Evolutionary conservation across 2,888 invertebrate species (phyloP), one percentile per base, ranked within the genome.

Genomic region (Diplazon laetatorius): DNA sequence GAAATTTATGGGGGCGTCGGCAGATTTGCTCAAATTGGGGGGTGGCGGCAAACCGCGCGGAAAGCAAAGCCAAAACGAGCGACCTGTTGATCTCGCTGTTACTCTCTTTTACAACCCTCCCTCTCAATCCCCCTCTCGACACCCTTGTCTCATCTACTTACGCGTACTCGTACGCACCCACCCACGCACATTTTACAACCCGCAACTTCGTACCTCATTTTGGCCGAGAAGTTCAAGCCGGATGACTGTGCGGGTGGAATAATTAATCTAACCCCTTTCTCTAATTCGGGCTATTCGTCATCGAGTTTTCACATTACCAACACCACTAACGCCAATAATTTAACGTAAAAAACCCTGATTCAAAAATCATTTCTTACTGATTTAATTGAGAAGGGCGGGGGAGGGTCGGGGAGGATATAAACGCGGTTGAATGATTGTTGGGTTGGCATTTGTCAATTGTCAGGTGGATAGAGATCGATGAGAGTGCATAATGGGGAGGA

Each of bases 21-120:
- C 50, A 71, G 74, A 80, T 76, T 79, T 74, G 75, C 66, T 75
- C 50, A 70, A 71, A 78, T 78, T 75, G 78, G 71, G 78, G 71
- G 78, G 62, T 75, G 71, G 68, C 71, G 78, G 37, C 50, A 55
- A 75, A 71, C 55, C 62, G 52, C 52, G 74, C 68, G 76, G 65
- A 70, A n/a, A 83, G 80, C 78, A 76, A 76, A 82, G 81, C 83
- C 72, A 79, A 82, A 83, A 82, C 83, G 80, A 82, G 83, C 86
- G 82, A 85, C 85, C 85, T 85, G 85, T 85, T 85, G 85, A n/a
- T n/a, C 85, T 80, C 69, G 37, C 50, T 69, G 46, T 57, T 60
- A 69, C 39, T 42, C 39, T 66, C 35, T 39, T 59, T 18, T 63
- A 42, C 42, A 2, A 12, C 42, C 22, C 48, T 25, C 18, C 10